These are phyloP conservation scores for Lottia gigantea DNA, from an alignment of 2,888 invertebrate genomes.

Conservation along the genomic window DNA sequence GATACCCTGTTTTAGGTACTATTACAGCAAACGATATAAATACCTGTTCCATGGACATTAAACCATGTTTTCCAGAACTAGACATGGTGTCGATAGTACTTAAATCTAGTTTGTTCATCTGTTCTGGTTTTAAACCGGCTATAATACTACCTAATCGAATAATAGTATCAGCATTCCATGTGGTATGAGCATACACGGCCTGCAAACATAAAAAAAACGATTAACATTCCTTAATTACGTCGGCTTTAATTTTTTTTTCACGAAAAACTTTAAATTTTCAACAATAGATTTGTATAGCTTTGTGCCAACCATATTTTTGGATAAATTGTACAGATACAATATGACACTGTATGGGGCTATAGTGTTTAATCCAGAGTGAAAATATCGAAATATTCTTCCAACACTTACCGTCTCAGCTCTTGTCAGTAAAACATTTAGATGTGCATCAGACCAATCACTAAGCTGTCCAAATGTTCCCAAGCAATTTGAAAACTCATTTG, in stretches of 20 bases:
- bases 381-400: too few species aligned
- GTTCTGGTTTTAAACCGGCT: constrained; percentile 23
- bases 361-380: too few species aligned
- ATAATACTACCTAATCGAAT: constrained; percentile 29
- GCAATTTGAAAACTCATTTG: constrained; percentile 29
- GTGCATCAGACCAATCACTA: constrained; percentile 25
- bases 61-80: constrained; percentile 29
- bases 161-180: constrained; percentile 26
- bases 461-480: constrained; percentile 29
- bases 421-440: constrained; percentile 16
- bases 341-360: too few species aligned
- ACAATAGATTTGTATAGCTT: too few species aligned
- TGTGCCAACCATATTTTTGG: too few species aligned
- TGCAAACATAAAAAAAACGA: not conserved
- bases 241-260: too few species aligned
- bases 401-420: not conserved
- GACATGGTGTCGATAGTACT: constrained; percentile 30
- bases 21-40: not conserved
- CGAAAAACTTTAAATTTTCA: too few species aligned
- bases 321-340: too few species aligned
- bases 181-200: constrained; percentile 13
- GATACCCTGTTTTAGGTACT: too few species aligned
- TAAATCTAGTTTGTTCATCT: constrained; percentile 24
- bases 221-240: too few species aligned
- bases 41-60: constrained; percentile 31